Percentiles rank a stretch among this genome's conserved stretches.
Conservation (phyloP, 1,140 invertebrate species). For the Maniola jurtina region DNA sequence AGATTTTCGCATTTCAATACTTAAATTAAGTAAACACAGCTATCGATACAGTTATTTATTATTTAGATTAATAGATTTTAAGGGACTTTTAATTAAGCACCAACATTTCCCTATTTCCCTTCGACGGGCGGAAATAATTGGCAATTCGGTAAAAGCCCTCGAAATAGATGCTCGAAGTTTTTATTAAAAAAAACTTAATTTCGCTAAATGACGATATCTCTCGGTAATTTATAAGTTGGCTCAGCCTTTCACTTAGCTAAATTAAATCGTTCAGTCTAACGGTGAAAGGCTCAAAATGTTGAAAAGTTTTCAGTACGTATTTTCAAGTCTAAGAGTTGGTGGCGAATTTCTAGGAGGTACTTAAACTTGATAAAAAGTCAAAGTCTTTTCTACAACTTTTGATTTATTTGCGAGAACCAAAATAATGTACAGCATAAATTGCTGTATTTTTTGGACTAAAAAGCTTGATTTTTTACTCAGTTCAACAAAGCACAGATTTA, state of each 20-base stretch:
- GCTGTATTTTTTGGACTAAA: no score
- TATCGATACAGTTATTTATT: not conserved
- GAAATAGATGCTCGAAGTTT: slow-evolving; percentile 8
- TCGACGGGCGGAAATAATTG: slow-evolving; percentile 1
- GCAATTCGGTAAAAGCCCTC: slow-evolving; percentile 10
- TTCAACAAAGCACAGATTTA: no score
- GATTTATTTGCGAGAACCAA: no score
- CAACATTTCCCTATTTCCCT: not conserved
- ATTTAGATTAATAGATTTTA: not conserved
- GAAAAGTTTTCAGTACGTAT: slow-evolving; percentile 30
- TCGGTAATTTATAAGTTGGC: slow-evolving; percentile 33
- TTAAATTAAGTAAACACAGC: not conserved
- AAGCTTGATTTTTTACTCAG: no score
- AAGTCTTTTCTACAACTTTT: no score
- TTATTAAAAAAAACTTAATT: slow-evolving; percentile 26
- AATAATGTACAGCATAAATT: no score
- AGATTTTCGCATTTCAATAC: no score
- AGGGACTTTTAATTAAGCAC: not conserved
- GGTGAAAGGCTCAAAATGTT: slow-evolving; percentile 33
- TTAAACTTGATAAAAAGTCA: no score
- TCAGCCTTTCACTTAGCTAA: slow-evolving; percentile 42
- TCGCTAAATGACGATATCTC: slow-evolving; percentile 19
- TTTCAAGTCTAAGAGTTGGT: not conserved
- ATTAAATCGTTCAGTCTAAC: slow-evolving; percentile 38
- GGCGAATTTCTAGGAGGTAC: not conserved